Base-by-base conservation (phyloP, 2,888 invertebrate species). In the Laspeyria flexula region DNA sequence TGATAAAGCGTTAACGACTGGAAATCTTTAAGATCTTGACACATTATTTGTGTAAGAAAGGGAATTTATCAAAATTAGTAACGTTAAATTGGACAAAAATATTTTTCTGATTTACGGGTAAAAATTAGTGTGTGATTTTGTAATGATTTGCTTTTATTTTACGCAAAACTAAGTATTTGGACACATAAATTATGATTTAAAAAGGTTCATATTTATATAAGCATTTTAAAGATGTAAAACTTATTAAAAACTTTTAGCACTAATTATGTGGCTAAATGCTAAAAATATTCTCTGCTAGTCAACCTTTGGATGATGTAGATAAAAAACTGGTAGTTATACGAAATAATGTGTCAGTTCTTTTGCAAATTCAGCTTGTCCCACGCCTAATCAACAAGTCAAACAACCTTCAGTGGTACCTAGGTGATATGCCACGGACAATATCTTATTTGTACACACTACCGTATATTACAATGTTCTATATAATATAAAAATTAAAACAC, bases 401-500 rank as follows among this genome's bases (percentile, higher is more conserved):
- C 65, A 66, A 73, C 74, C 67, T 74, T 45, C 55, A 71, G 79
- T 81, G 83, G 80, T 80, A 77, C 79, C 78, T 81, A 80, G 75
- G 79, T 90, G 91, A 91, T 91, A 91, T 91, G 91, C 89, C 88
- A 88, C 83, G 81, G 75, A 82, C 78, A 76, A 65, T 68, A 70
- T 51, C 65, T 74, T 75, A 81, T 67, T 77, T 81, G 79, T 83
- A 83, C 75, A 81, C 60, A 71, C 82, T 83, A 82, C 61, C 33
- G 48, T 69, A 69, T 56, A 76, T 53, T 64, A 76, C 68, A 76
- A 43, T 48, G 54, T 49, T 53, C 60, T 68, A 60, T 63, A 57
- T 69, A 56, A 70, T 64, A 55, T 52, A 53, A 62, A 65, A 71
- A 71, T 70, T 75, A 73, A 74, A 70, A 71, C 64, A 65, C 64